These are phyloP conservation scores for Platycnemis pennipes DNA, from an alignment of 2,888 invertebrate species.

Conservation along the genomic window DNA sequence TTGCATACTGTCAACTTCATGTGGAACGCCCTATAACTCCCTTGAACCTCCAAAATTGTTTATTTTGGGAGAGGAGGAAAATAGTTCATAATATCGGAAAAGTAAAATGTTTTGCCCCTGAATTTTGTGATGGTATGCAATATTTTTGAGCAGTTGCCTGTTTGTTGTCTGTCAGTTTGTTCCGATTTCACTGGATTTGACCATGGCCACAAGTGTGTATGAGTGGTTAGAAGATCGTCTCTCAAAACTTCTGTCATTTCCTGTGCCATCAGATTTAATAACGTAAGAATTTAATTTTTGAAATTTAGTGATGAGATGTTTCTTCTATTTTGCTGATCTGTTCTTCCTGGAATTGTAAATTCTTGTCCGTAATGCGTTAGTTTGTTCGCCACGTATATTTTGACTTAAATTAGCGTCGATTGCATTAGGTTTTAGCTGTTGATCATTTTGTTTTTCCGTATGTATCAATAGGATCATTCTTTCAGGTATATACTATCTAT, in stretches of 20 bases:
- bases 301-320: background rate
- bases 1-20: no score
- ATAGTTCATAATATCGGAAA: no score
- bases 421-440: background rate
- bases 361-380: conserved; percentile 83
- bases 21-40: no score
- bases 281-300: background rate
- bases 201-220: conserved; percentile 53
- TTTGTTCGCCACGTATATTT: conserved; percentile 79
- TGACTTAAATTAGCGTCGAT: background rate
- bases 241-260: conserved; percentile 84
- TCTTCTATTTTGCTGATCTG: background rate
- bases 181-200: background rate
- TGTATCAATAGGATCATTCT: background rate
- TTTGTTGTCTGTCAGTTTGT: no score
- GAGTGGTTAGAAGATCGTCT: conserved; percentile 85
- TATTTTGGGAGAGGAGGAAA: no score
- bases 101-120: no score
- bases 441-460: background rate
- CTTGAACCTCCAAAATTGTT: no score
- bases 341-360: background rate
- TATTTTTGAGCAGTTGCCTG: no score
- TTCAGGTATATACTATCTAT: conserved; percentile 88
- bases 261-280: conserved; percentile 79
- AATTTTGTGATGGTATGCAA: background rate